Evolutionary conservation across 2,888 invertebrate genomes (phyloP).

Genomic region (Tryphoninae sp.): DNA sequence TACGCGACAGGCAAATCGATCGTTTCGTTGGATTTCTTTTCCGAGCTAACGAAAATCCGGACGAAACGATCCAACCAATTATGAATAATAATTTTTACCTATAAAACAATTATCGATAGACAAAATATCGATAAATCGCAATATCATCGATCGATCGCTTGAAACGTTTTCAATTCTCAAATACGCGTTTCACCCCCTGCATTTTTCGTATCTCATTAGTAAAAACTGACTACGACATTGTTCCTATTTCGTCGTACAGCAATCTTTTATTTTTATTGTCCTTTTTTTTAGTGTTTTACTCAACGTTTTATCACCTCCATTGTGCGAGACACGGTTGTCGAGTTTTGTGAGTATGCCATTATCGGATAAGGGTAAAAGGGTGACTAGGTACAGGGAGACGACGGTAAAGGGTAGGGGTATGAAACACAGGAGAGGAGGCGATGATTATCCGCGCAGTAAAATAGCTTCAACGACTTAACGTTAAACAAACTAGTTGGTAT

Average conservation of each 20-base stretch:
- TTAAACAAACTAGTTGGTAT: conserved; percentile 56
- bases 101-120: too few species aligned
- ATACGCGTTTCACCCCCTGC: too few species aligned
- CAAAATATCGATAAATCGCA: too few species aligned
- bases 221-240: too few species aligned
- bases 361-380: conserved; percentile 26
- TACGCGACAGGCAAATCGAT: not conserved
- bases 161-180: too few species aligned
- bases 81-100: too few species aligned
- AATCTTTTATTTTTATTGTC: conserved; percentile 1
- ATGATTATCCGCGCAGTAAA: conserved; percentile 34
- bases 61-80: too few species aligned
- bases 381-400: not conserved
- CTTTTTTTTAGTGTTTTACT: not conserved
- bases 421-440: not conserved
- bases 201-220: too few species aligned
- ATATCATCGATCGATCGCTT: too few species aligned
- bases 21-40: not conserved
- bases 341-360: conserved; percentile 29
- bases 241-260: not conserved
- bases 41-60: not conserved
- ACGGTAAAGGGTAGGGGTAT: not conserved
- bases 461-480: conserved; percentile 52
- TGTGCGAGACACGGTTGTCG: conserved; percentile 15
- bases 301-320: conserved; percentile 17